Evolutionary conservation across 2,113 vertebrate species (phyloP), one percentile per base, ranked within the genome.

Genomic region (Diglossa brunneiventris): DNA sequence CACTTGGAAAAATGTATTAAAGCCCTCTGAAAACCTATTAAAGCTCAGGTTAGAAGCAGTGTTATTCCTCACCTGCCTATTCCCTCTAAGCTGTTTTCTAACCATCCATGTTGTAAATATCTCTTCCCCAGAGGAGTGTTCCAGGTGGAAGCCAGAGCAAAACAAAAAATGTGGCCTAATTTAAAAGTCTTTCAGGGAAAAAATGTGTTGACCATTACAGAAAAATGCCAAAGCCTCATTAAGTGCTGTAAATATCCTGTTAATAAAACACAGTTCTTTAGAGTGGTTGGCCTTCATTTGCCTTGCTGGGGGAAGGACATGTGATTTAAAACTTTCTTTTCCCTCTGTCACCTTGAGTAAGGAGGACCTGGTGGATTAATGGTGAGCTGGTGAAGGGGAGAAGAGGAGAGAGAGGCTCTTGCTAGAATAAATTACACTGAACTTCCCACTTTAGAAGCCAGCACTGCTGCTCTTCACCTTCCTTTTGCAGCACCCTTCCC

Each of bases 131-230:
- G 58, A 78, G 89, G 53, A 82, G 10, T 11, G 18, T 86, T 96
- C 83, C 69, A 75, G 53, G 44, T 72, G 49, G 56, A 94, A 82
- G 58, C n/a, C 74, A 72, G 35, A 50, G 46, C 53, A 92, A 92
- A 91, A n/a, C 62, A 94, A 94, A 93, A 92, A 72, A 74, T 41
- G 87, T 84, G 62, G 62, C 67, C 84, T 89, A 68, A 92, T 94
- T 87, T 95, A 69, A 44, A 90, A 94, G 66, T 79, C 52, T 82
- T 83, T n/a, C 35, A 72, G 20, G 31, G 50, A 67, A 95, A 58
- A 63, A 74, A 88, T 35, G 9, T 86, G 76, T 91, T 79, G 42
- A 66, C 70, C 12, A 0, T 91, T 77, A 83, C 63, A 83, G 64
- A 33, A 67, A 77, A 82, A 85, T 72, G 41, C 49, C 84, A 58